These are phyloP conservation scores for Nomada ferruginata DNA, from an alignment of 2,888 invertebrate genomes.

Conservation along the genomic window DNA sequence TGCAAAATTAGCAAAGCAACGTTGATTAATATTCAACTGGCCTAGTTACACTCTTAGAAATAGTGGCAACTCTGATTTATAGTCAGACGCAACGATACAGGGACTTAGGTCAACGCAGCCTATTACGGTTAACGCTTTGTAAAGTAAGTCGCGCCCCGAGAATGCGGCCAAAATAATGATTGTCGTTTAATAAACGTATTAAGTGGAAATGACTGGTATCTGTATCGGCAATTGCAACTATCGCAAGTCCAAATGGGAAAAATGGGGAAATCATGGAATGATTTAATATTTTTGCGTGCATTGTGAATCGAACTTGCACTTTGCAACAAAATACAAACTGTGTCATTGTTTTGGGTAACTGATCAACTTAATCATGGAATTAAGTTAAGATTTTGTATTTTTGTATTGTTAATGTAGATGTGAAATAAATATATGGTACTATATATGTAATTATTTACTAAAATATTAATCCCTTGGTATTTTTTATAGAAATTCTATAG, in stretches of 20 bases:
- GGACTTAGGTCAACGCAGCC: slow-evolving; percentile 75
- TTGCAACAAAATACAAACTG: neutral
- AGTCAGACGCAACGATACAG: slow-evolving; percentile 62
- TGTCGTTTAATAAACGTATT: slow-evolving; percentile 77
- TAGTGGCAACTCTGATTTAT: slow-evolving; percentile 76
- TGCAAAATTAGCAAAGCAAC: slow-evolving; percentile 1
- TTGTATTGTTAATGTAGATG: too few species aligned
- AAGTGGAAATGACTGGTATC: slow-evolving; percentile 63
- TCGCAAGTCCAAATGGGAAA: slow-evolving; percentile 40
- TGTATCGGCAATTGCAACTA: slow-evolving; percentile 46
- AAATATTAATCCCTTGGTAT: too few species aligned
- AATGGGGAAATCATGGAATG: slow-evolving; percentile 50
- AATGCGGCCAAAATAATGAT: slow-evolving; percentile 81
- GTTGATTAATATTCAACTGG: slow-evolving; percentile 27
- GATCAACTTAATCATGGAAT: neutral
- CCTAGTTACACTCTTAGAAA: slow-evolving; percentile 61
- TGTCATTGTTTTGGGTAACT: too few species aligned
- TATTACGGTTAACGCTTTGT: slow-evolving; percentile 77
- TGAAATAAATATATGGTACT: too few species aligned
- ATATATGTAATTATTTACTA: too few species aligned
- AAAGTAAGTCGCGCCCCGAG: slow-evolving; percentile 71
- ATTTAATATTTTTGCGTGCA: slow-evolving; percentile 42
- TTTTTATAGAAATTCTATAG: too few species aligned
- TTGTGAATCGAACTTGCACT: slow-evolving; percentile 26
- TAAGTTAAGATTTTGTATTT: neutral